These are phyloP conservation scores for Poeciliopsis turneri DNA, from an alignment of 2,797 vertebrate genomes.

Conservation along the genomic window DNA sequence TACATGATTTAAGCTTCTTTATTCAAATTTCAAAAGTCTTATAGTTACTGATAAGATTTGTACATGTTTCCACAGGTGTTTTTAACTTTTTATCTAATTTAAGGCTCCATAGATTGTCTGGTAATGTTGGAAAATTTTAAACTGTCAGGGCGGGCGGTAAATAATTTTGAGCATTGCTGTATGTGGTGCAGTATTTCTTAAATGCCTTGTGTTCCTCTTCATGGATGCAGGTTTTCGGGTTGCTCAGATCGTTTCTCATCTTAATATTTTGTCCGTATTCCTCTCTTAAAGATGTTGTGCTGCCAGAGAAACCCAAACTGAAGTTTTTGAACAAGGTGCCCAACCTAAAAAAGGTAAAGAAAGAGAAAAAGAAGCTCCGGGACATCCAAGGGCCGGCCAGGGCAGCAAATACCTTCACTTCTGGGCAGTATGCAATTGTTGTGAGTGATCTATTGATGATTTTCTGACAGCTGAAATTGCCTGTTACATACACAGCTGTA, in stretches of 20 bases:
- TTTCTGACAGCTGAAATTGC: background rate
- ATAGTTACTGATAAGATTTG: background rate
- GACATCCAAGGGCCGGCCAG: conserved; percentile 88
- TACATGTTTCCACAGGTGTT: background rate
- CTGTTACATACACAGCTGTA: background rate
- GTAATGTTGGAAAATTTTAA: background rate
- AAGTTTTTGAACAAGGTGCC: conserved; percentile 89
- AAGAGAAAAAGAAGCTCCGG: conserved; percentile 84
- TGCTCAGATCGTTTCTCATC: background rate
- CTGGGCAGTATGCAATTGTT: conserved; percentile 90
- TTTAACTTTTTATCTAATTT: background rate
- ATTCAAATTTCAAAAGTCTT: background rate
- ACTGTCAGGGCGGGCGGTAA: background rate
- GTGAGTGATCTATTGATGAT: conserved; percentile 77
- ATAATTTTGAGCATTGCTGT: background rate
- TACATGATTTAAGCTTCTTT: background rate
- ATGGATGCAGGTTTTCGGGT: background rate
- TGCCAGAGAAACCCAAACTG: conserved; percentile 87
- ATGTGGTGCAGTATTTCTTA: background rate
- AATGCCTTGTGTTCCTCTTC: background rate
- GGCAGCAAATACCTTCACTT: conserved; percentile 79
- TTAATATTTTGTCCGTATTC: background rate
- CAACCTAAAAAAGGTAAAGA: conserved; percentile 82
- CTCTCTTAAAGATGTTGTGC: conserved; percentile 72
- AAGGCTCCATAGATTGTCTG: background rate